Conservation (phyloP, 2,797 vertebrate genomes). For the Limosa lapponica region DNA sequence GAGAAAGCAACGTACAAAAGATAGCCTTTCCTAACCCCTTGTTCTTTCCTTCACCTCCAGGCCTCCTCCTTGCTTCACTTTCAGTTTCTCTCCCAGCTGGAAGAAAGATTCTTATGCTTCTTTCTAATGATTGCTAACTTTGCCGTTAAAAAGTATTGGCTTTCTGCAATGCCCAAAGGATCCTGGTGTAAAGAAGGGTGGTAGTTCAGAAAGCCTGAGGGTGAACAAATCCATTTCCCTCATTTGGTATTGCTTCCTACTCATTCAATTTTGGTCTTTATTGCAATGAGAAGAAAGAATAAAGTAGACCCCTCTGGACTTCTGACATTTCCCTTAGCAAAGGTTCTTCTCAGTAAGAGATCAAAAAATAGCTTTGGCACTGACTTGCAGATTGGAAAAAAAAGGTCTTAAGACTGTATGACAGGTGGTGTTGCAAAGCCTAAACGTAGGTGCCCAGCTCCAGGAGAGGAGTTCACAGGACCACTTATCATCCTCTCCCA, state of each 20-base stretch:
- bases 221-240: neutral
- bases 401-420: neutral
- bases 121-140: neutral
- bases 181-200: neutral
- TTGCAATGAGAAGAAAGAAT: neutral
- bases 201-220: neutral
- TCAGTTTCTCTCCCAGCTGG: neutral
- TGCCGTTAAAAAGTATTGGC: neutral
- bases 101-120: neutral
- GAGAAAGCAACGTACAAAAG: neutral
- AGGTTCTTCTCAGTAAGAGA: neutral
- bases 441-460: neutral
- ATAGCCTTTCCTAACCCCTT: neutral
- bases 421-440: neutral
- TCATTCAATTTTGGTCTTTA: neutral
- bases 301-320: neutral
- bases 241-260: neutral
- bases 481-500: rapidly evolving
- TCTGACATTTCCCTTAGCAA: neutral
- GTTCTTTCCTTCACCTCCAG: neutral
- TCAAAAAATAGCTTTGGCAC: neutral
- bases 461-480: neutral
- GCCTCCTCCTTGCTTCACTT: neutral
- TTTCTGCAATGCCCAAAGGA: neutral
- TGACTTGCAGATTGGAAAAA: neutral